These are phyloP conservation scores for Tragelaphus strepsiceros DNA, from an alignment of 2,113 vertebrate species.

Conservation along the genomic window DNA sequence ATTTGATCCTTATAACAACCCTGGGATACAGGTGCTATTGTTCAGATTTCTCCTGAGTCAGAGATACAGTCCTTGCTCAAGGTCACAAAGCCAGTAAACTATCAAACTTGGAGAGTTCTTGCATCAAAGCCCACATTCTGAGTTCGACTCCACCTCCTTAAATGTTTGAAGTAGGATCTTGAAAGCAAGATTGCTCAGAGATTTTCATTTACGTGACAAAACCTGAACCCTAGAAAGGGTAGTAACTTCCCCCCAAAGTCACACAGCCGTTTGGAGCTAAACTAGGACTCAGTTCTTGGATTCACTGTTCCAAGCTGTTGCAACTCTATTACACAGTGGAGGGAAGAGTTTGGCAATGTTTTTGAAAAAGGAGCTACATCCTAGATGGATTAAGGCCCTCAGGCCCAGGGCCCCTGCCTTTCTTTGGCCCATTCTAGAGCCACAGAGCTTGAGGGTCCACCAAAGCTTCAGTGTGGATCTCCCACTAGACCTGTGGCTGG, in stretches of 20 bases:
- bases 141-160: neutral
- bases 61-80: neutral
- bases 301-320: neutral
- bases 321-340: neutral
- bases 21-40: neutral
- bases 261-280: neutral
- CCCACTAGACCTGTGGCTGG: neutral
- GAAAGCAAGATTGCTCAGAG: neutral
- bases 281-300: neutral
- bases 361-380: constrained; percentile 8
- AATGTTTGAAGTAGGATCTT: neutral
- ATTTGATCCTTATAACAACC: neutral
- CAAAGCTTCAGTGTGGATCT: neutral
- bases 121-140: neutral
- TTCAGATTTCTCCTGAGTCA: neutral
- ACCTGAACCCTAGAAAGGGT: neutral
- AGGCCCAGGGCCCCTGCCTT: neutral
- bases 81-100: neutral
- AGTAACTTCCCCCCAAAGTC: neutral
- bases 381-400: neutral
- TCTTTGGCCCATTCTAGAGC: neutral
- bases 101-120: neutral
- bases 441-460: neutral
- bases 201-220: constrained; percentile 19
- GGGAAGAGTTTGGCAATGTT: neutral